These are phyloP conservation scores for Acomys russatus DNA, from an alignment of 2,797 vertebrate species.

Conservation along the genomic window DNA sequence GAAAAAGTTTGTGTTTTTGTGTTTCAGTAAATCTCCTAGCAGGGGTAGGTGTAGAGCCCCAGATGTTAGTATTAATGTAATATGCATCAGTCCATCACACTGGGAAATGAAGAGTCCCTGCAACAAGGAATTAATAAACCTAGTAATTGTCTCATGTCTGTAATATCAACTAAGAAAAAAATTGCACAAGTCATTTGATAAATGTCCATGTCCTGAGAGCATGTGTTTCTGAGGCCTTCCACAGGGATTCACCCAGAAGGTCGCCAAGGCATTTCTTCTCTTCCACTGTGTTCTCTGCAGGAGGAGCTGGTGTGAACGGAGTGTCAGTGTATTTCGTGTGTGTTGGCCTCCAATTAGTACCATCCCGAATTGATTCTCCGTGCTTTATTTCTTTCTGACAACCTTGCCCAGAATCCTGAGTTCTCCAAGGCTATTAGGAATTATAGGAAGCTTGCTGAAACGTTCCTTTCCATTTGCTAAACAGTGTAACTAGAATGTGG, in stretches of 20 bases:
- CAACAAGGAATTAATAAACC: slow-evolving; percentile 88
- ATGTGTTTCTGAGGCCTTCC: slow-evolving; percentile 85
- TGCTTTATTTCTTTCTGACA: slow-evolving; percentile 88
- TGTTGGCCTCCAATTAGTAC: slow-evolving; percentile 87
- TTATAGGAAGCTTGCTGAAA: slow-evolving; percentile 85
- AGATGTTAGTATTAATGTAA: slow-evolving; percentile 83
- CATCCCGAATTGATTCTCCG: slow-evolving; percentile 86
- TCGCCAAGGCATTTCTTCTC: slow-evolving; percentile 83
- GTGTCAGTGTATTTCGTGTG: slow-evolving; percentile 86
- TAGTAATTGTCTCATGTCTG: slow-evolving; percentile 89
- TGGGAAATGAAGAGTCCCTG: slow-evolving; percentile 87
- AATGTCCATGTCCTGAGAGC: slow-evolving; percentile 86
- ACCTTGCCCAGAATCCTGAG: slow-evolving; percentile 83
- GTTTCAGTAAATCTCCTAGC: slow-evolving; percentile 86
- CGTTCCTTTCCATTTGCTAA: slow-evolving; percentile 83
- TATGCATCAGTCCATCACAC: slow-evolving; percentile 83
- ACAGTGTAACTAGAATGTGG: slow-evolving; percentile 82
- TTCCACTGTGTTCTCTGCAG: slow-evolving; percentile 84
- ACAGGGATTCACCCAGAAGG: slow-evolving; percentile 85
- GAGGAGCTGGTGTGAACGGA: slow-evolving; percentile 85
- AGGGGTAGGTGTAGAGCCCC: slow-evolving; percentile 84
- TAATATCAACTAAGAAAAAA: slow-evolving; percentile 82
- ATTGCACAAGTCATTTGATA: slow-evolving; percentile 88
- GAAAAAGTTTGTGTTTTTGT: slow-evolving; percentile 79
- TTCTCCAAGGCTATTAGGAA: slow-evolving; percentile 89